Evolutionary conservation across 1,140 invertebrate genomes (phyloP), one percentile per base, ranked within the genome.

Genomic region (Drosophila equinoxialis): DNA sequence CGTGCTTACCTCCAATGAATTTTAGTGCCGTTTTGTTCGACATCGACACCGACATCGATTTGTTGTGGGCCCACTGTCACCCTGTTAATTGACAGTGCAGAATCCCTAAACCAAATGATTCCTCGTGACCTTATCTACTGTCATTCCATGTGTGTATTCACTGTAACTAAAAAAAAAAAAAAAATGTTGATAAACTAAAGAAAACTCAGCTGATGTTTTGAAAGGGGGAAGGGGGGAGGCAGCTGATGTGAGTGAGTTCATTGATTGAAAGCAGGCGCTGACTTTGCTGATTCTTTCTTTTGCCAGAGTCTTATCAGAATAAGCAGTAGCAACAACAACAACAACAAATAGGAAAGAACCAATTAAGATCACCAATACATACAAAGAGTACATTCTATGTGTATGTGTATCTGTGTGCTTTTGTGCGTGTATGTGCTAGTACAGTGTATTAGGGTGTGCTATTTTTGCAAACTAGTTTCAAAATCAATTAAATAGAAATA

Each of bases 181-280:
- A 6, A 6, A 30, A 3, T 17, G 30, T 30, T 45, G 60, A 62
- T 45, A 23, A 62, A 41, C 30, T 48, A n/a, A 51, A 10, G 48
- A 14, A 58, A 65, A 65, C 70, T 70, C 74, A 79, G 70, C 70
- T 79, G 77, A 72, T 79, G 65, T 37, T 48, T 35, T 30, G 0
- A 5, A 30, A 1, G 30, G 30, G 23, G 3, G 23, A 23, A 3
- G 0, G 30, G 5, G 6, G 30, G 30, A 30, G 60, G 14, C 41
- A 55, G 48, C 30, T 30, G 35, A 11, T 10, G n/a, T 68, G 80
- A 84, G 63, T 70, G 71, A 76, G 70, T 83, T 87, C 84, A 86
- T 86, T 86, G 83, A 86, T 86, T 86, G 82, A 77, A 84, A 76
- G 67, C 70, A 65, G 66, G 45, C 69, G 73, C 84, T 86, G 83